A percentile compares a stretch with the other conserved stretches of the same genome.
Conservation (phyloP, 2,888 invertebrate species). For the Dinocampus coccinellae region DNA sequence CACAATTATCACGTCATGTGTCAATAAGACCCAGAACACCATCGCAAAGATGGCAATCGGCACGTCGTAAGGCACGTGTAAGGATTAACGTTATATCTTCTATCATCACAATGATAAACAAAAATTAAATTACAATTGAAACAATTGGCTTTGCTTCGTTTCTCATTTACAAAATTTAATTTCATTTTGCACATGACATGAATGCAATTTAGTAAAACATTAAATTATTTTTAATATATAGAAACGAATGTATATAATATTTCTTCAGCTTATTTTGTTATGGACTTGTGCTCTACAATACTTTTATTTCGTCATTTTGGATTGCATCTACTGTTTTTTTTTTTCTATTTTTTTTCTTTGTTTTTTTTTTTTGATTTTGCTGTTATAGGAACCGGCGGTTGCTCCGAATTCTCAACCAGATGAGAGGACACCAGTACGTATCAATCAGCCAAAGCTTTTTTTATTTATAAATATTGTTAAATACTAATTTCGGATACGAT, state of each 20-base stretch:
- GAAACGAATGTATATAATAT: conserved; percentile 1
- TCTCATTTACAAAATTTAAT: not conserved
- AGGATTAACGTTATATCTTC: conserved; percentile 47
- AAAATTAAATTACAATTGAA: too few relatives aligned
- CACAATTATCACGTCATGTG: conserved; percentile 64
- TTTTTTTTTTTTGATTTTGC: conserved; percentile 58
- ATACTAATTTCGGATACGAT: not conserved
- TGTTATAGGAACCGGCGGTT: conserved; percentile 65
- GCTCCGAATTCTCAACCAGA: conserved; percentile 69
- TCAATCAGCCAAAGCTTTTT: conserved; percentile 51
- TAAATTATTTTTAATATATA: not conserved
- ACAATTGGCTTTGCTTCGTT: conserved; percentile 9
- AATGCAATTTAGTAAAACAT: not conserved
- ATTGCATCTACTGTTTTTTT: conserved; percentile 31
- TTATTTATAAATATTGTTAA: conserved; percentile 3
- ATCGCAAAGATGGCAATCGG: conserved; percentile 67
- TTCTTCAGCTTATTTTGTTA: not conserved
- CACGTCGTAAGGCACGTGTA: conserved; percentile 67
- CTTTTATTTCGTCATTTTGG: conserved; percentile 19
- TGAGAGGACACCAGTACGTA: conserved; percentile 82
- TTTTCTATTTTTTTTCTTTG: conserved; percentile 36
- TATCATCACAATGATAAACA: too few relatives aligned
- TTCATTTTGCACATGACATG: not conserved
- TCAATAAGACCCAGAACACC: conserved; percentile 65
- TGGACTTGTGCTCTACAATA: conserved; percentile 1